Conservation (phyloP, 2,113 vertebrate species). For the Notarius quadriscutis region DNA sequence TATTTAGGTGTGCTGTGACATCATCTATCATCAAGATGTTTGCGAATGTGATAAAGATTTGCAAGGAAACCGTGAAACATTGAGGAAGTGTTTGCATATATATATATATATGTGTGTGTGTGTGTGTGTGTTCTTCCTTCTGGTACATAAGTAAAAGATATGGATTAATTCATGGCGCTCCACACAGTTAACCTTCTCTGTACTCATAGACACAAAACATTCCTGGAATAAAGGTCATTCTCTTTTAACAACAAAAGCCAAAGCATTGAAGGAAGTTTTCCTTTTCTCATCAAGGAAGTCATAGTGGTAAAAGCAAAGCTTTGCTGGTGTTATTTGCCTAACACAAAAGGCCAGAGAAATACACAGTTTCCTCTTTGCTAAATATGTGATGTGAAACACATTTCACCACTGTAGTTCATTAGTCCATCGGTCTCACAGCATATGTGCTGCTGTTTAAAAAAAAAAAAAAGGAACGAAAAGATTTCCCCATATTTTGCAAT, state of each 20-base stretch:
- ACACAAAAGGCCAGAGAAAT: neutral
- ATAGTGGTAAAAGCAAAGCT: neutral
- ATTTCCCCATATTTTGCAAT: constrained; percentile 34
- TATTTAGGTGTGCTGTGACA: neutral
- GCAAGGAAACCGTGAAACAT: neutral
- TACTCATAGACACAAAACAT: neutral
- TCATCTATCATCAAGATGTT: neutral
- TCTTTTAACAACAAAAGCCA: neutral
- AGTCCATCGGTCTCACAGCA: neutral
- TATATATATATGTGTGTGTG: neutral
- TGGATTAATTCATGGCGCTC: neutral
- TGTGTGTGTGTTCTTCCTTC: constrained; percentile 9
- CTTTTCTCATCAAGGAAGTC: neutral
- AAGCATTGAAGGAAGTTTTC: neutral
- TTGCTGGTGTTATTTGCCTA: neutral
- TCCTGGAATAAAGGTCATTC: neutral
- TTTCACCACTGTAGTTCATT: constrained; percentile 6
- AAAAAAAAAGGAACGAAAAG: constrained; percentile 16
- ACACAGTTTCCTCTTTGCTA: constrained; percentile 11
- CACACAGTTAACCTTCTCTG: neutral
- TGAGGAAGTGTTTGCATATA: neutral
- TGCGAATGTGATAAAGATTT: neutral
- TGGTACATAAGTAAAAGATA: constrained; percentile 6
- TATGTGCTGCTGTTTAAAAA: neutral
- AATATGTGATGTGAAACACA: constrained; percentile 2